A percentile compares a stretch with the other conserved stretches of the same genome.
These are phyloP conservation scores for Eupeodes corollae DNA, from an alignment of 1,140 invertebrate genomes.

Conservation along the genomic window DNA sequence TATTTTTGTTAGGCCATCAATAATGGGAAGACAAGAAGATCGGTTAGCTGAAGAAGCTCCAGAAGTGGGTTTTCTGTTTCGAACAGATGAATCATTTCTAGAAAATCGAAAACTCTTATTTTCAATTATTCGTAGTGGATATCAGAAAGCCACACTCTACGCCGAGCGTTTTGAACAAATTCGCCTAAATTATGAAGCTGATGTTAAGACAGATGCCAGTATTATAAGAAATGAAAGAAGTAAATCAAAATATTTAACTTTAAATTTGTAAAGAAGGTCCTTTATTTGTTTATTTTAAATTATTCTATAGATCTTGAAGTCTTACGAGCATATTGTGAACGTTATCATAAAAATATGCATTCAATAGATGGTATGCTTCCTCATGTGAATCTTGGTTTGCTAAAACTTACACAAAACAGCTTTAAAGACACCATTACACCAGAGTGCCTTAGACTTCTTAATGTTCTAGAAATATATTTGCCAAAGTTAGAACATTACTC, in stretches of 20 bases:
- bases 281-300: background rate
- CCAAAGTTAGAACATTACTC: constrained; percentile 36
- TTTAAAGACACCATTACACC: constrained; percentile 59
- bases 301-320: constrained; percentile 38
- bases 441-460: constrained; percentile 53
- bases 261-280: too few species aligned
- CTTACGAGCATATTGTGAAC: constrained; percentile 47
- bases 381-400: constrained; percentile 50
- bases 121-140: constrained; percentile 31
- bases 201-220: constrained; percentile 48
- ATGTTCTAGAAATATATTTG: constrained; percentile 45
- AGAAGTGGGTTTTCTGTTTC: constrained; percentile 40
- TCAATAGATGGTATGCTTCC: constrained; percentile 50
- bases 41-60: constrained; percentile 44
- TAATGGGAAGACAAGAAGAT: constrained; percentile 50
- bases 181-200: constrained; percentile 56
- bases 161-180: constrained; percentile 53
- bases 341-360: constrained; percentile 48
- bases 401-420: constrained; percentile 53
- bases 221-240: constrained; percentile 40
- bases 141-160: constrained; percentile 50
- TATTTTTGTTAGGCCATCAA: constrained; percentile 40
- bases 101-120: constrained; percentile 38
- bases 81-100: constrained; percentile 42
- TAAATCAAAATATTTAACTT: constrained; percentile 4